These are phyloP conservation scores for Lepidurus arcticus DNA, from an alignment of 1,140 invertebrate species.

Conservation along the genomic window DNA sequence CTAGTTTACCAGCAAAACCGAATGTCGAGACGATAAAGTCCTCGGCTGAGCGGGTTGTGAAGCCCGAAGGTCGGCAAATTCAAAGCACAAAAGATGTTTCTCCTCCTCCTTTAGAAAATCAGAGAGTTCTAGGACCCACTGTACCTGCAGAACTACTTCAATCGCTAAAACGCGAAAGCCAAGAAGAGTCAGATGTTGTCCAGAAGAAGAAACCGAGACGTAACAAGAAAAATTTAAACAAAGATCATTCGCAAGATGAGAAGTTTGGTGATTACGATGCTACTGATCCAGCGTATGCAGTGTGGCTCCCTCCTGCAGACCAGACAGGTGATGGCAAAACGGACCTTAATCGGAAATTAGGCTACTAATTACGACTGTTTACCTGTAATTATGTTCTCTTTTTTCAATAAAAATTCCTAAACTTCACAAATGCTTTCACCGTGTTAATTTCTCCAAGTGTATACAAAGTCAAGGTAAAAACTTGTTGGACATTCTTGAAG, in stretches of 20 bases:
- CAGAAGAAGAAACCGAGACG: not conserved
- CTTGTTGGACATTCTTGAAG: not conserved
- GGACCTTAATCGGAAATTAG: constrained; percentile 72
- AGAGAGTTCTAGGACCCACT: not conserved
- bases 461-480: not conserved
- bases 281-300: constrained; percentile 54
- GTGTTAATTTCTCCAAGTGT: constrained; percentile 4
- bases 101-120: not conserved
- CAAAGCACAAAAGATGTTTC: not conserved
- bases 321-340: constrained; percentile 76
- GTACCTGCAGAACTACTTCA: not conserved
- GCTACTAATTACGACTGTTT: constrained; percentile 55
- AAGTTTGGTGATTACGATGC: constrained; percentile 43
- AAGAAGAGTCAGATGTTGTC: not conserved
- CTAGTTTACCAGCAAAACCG: too few relatives aligned
- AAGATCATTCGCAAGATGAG: not conserved
- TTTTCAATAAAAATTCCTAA: not conserved
- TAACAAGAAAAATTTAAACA: not conserved
- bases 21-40: too few relatives aligned
- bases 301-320: constrained; percentile 67
- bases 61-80: not conserved
- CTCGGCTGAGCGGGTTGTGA: not conserved
- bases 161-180: not conserved
- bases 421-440: not conserved
- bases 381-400: not conserved